Evolutionary conservation across 2,888 invertebrate species (phyloP).

Genomic region (Malthinus flaveolus): DNA sequence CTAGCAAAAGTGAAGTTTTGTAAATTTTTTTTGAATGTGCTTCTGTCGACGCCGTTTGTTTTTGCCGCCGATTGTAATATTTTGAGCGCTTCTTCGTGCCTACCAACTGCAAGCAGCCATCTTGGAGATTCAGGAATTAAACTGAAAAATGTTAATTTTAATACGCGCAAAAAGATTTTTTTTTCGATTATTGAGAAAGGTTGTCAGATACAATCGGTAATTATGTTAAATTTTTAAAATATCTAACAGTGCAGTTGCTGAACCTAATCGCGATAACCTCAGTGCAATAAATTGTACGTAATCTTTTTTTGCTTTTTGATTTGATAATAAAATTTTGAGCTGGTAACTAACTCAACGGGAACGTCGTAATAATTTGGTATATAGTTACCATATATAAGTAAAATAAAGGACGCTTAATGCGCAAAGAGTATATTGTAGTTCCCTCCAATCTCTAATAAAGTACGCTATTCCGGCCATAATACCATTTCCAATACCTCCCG

Average conservation of each 20-base stretch:
- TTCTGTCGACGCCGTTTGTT: conserved; percentile 41
- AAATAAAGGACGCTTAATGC: conserved; percentile 58
- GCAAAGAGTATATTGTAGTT: conserved; percentile 61
- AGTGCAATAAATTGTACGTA: not conserved
- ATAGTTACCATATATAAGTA: conserved; percentile 56
- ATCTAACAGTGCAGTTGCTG: not conserved
- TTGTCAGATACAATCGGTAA: too few relatives aligned
- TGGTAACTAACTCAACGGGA: too few relatives aligned
- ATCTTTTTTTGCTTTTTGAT: too few relatives aligned
- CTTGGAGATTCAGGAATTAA: conserved; percentile 65
- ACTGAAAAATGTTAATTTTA: conserved; percentile 37
- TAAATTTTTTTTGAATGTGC: conserved; percentile 22
- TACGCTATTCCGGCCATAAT: conserved; percentile 62
- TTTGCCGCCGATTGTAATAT: conserved; percentile 49
- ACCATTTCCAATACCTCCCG: conserved; percentile 64
- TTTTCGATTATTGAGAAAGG: too few relatives aligned
- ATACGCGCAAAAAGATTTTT: not conserved
- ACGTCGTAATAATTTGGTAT: not conserved
- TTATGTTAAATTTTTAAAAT: too few relatives aligned
- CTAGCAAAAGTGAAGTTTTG: conserved; percentile 46
- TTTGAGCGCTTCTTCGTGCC: conserved; percentile 57
- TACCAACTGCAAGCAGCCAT: conserved; percentile 63
- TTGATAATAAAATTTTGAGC: too few relatives aligned
- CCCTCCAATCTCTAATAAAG: conserved; percentile 64
- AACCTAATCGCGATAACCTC: too few relatives aligned